phyloP scores from a whole-genome alignment of 2,113 vertebrate species.

The Myodes glareolus region DNA sequence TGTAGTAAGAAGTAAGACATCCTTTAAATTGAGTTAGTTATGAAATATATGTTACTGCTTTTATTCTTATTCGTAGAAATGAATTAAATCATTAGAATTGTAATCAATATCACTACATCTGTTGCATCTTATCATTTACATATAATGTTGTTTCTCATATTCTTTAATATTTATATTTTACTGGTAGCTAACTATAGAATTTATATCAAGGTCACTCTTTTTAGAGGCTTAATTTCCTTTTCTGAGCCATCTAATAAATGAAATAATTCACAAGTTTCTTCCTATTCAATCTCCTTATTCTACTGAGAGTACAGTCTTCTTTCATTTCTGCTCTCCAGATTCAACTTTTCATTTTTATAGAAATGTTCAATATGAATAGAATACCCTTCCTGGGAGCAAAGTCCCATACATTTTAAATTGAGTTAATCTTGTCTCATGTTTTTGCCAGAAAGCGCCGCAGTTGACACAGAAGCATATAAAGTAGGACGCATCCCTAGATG shows the following conservation, averaged over 20 bases:
- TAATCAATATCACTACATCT: background rate
- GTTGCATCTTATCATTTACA: background rate
- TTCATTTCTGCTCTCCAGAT: background rate
- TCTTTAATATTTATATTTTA: constrained; percentile 57
- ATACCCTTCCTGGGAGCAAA: background rate
- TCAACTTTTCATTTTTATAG: constrained; percentile 52
- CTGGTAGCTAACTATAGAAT: constrained; percentile 46
- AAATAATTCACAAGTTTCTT: constrained; percentile 65
- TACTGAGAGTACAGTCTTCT: constrained; percentile 56
- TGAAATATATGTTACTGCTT: background rate
- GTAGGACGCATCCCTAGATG: background rate
- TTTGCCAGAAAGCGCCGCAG: constrained; percentile 39
- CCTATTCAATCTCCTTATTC: constrained; percentile 60
- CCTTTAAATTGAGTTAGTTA: background rate
- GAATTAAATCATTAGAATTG: background rate
- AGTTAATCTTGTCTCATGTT: constrained; percentile 51
- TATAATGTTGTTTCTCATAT: background rate
- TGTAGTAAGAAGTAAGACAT: background rate
- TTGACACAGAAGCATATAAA: constrained; percentile 64
- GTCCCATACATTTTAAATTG: constrained; percentile 52
- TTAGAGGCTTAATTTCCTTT: constrained; percentile 61
- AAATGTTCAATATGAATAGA: constrained; percentile 3
- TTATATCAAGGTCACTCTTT: constrained; percentile 61
- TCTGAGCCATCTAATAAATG: constrained; percentile 52
- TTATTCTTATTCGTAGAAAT: background rate